Evolutionary conservation across 2,888 invertebrate genomes (phyloP).

Genomic region (Matsumyia berberina): DNA sequence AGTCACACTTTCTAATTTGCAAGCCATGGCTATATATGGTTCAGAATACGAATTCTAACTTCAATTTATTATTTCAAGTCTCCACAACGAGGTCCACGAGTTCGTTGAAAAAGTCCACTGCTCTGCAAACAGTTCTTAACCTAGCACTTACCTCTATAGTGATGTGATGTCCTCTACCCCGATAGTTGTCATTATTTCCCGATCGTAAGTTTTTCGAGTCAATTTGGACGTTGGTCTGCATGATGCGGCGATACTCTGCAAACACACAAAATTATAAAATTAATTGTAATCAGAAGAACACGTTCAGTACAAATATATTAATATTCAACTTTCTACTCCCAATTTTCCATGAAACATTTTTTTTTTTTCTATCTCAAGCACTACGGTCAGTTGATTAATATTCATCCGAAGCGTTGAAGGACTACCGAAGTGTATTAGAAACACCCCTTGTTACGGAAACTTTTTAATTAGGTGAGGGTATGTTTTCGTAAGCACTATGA

Average conservation of each 20-base stretch:
- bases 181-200: constrained; percentile 87
- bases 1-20: too few species aligned
- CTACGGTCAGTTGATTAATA: not conserved
- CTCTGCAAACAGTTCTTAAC: not conserved
- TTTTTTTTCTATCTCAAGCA: too few species aligned
- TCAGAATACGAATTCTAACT: too few species aligned
- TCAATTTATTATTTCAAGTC: too few species aligned
- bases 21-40: too few species aligned
- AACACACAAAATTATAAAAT: constrained; percentile 24
- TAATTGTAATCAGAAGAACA: not conserved
- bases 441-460: too few species aligned
- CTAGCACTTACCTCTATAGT: constrained; percentile 83
- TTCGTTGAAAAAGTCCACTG: not conserved
- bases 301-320: too few species aligned
- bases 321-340: too few species aligned
- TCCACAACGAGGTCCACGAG: too few species aligned
- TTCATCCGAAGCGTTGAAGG: not conserved
- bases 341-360: too few species aligned
- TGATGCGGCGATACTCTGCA: constrained; percentile 79
- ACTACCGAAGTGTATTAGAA: too few species aligned
- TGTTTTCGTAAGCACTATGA: constrained; percentile 4
- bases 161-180: constrained; percentile 84
- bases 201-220: constrained; percentile 88
- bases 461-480: too few species aligned
- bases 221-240: constrained; percentile 92